These are phyloP conservation scores for Nasonovia ribisnigri DNA, from an alignment of 2,888 invertebrate species.

Conservation along the genomic window DNA sequence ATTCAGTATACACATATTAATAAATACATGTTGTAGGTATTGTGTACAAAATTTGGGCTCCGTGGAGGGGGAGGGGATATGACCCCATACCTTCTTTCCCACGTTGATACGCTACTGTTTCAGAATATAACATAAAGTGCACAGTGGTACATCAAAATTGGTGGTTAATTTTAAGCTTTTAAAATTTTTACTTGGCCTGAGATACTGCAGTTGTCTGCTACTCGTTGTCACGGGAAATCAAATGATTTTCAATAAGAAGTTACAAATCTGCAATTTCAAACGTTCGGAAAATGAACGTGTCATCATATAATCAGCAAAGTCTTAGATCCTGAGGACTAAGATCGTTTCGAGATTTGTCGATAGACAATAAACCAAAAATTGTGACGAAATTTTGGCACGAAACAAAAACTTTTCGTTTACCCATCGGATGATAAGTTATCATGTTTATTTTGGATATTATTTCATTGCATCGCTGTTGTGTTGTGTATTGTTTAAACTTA, in stretches of 20 bases:
- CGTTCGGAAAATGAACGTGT: neutral
- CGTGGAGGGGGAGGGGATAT: no score
- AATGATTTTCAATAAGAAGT: neutral
- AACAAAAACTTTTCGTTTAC: neutral
- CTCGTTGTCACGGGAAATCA: neutral
- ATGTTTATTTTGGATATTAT: neutral
- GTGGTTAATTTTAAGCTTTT: neutral
- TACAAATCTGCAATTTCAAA: neutral
- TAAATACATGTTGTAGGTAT: no score
- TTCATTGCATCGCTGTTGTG: neutral
- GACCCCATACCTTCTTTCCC: no score
- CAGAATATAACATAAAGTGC: no score
- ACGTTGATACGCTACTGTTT: no score
- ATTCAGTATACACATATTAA: no score
- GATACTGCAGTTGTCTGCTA: neutral
- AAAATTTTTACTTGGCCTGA: neutral
- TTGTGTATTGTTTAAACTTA: neutral
- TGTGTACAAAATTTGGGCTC: no score
- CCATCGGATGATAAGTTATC: neutral
- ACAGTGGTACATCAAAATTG: neutral
- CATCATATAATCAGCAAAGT: neutral
- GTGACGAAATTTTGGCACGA: neutral
- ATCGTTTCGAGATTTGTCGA: neutral
- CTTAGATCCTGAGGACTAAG: neutral
- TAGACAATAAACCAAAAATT: neutral